Evolutionary conservation across 2,888 invertebrate genomes (phyloP).

Genomic region (Eremobia ochroleuca): DNA sequence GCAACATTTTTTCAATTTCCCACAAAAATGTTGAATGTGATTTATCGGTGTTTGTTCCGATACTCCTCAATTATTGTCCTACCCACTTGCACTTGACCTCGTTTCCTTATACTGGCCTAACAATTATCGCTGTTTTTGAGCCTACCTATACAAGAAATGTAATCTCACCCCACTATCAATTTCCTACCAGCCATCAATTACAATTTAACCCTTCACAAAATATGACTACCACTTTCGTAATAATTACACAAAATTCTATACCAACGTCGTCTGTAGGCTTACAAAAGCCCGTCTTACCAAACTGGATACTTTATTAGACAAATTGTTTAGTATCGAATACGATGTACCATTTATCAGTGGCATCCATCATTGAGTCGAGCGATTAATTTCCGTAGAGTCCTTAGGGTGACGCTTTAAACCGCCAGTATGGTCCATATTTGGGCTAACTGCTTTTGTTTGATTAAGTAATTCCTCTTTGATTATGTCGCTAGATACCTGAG

Average conservation of each 20-base stretch:
- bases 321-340: conserved; percentile 46
- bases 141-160: background rate
- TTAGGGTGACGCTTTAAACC: conserved; percentile 33
- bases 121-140: background rate
- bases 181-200: background rate
- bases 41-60: no score
- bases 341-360: conserved; percentile 42
- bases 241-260: conserved; percentile 29
- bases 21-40: no score
- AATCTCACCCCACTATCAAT: background rate
- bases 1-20: no score
- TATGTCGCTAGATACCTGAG: background rate
- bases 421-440: conserved; percentile 11
- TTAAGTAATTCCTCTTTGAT: conserved; percentile 8
- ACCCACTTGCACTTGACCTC: background rate
- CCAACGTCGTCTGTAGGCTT: background rate
- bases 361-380: conserved; percentile 20
- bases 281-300: background rate
- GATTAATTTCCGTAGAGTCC: conserved; percentile 38
- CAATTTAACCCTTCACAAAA: conserved; percentile 20
- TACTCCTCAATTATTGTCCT: no score
- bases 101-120: no score
- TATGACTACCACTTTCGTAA: background rate
- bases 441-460: conserved; percentile 7
- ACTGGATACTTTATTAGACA: conserved; percentile 29